Percentiles rank a stretch among this genome's conserved stretches.
These are phyloP conservation scores for Betta splendens DNA, from an alignment of 2,797 vertebrate genomes.

Conservation along the genomic window DNA sequence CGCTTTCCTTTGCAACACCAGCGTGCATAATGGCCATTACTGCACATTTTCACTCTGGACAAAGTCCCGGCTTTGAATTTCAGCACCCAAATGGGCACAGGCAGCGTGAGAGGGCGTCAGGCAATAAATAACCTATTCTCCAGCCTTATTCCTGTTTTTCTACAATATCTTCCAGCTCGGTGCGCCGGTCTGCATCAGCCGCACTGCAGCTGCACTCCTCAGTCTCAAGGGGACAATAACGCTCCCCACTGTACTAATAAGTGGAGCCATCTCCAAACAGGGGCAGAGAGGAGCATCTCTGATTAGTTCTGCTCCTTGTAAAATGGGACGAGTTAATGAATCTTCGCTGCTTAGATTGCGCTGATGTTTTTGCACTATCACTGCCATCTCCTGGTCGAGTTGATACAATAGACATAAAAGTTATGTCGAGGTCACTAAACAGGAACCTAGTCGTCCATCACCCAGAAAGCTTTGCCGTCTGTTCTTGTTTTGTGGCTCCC, in stretches of 20 bases:
- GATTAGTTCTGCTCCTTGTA: conserved; percentile 26
- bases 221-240: conserved; percentile 30
- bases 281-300: background rate
- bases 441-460: background rate
- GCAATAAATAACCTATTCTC: conserved; percentile 22
- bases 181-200: conserved; percentile 35
- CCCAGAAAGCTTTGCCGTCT: conserved; percentile 4
- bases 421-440: too few species aligned
- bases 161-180: conserved; percentile 43
- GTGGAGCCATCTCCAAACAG: conserved; percentile 8
- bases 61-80: conserved; percentile 30
- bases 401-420: background rate
- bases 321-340: conserved; percentile 5
- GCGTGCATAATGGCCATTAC: conserved; percentile 40
- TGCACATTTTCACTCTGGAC: conserved; percentile 37
- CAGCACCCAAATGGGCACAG: conserved; percentile 7
- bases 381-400: conserved; percentile 77
- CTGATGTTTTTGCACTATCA: conserved; percentile 63
- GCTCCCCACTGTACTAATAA: background rate
- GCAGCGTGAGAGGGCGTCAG: conserved; percentile 3
- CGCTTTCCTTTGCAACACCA: conserved; percentile 22
- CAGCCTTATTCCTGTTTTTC: conserved; percentile 28
- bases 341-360: background rate
- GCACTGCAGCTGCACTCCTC: conserved; percentile 37
- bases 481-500: background rate